Evolutionary conservation across 2,113 vertebrate species (phyloP), one percentile per base, ranked within the genome.

Genomic region (Zingel zingel): DNA sequence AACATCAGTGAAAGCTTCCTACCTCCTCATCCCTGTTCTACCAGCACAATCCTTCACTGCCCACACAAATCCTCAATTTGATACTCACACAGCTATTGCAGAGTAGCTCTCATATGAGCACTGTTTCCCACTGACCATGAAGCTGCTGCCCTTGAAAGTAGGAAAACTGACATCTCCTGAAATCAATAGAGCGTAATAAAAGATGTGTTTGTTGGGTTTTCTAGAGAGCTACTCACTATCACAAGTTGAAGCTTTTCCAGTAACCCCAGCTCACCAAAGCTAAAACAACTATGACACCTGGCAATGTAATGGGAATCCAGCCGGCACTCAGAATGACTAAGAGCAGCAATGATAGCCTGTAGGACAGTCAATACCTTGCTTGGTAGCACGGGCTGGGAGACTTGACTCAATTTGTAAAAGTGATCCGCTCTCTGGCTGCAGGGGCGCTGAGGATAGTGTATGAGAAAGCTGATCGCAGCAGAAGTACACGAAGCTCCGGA

Each of bases 331-430:
- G 83, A 72, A 82, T 81, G 87, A 88, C 69, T 87, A 77, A 83
- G 73, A 88, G 81, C 54, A 85, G 66, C 87, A 82, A 68, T 84
- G 88, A 85, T 83, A 74, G 81, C 81, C 88, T 48, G 64, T 75
- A 84, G 88, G 77, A 6, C 59, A 88, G 88, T 91, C 82, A 27
- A 92, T 91, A 90, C 86, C 66, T 65, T 65, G 73, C 75, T 86
- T 90, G 86, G 88, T 88, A 82, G 79, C 68, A 30, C 18, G 27
- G 75, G 39, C 70, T 48, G 67, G 66, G 77, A 90, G 68, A 82
- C 86, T 83, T 88, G 84, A 88, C 88, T 88, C 75, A 87, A 84
- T 91, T 82, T 88, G 86, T 83, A 84, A 83, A 81, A 73, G 75
- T 39, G 79, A 90, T 77, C 74, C 13, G 39, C 74, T 87, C 51